Conservation (phyloP, 2,113 vertebrate species). For the Tamias sibiricus region DNA sequence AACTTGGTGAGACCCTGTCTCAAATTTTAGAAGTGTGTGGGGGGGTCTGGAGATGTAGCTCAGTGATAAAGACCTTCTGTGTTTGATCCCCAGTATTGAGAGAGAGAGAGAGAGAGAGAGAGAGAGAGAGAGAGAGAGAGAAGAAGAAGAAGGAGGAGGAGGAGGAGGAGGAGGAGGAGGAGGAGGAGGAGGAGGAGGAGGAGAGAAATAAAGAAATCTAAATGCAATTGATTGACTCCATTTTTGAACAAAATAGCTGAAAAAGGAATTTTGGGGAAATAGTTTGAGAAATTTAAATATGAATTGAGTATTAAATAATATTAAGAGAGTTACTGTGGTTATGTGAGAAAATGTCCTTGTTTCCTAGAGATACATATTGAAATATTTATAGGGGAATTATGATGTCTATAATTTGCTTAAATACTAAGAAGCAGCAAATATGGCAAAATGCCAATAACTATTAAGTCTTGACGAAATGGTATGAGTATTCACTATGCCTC, state of each 20-base stretch:
- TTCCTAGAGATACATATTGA: constrained; percentile 38
- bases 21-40: no score
- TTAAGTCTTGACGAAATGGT: neutral
- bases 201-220: neutral
- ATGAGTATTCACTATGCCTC: neutral
- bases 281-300: constrained; percentile 36
- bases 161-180: no score
- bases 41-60: no score
- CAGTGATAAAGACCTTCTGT: no score
- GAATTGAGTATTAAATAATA: constrained; percentile 12
- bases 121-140: no score
- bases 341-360: neutral
- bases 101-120: no score
- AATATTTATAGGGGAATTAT: constrained; percentile 41
- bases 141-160: no score
- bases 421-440: constrained; percentile 31
- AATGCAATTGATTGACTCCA: neutral
- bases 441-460: neutral
- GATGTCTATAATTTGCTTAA: constrained; percentile 36
- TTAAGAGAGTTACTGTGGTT: neutral
- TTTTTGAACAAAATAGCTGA: constrained; percentile 34
- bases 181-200: no score
- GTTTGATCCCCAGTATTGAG: no score
- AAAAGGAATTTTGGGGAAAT: neutral
- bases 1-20: neutral